Base-by-base conservation (phyloP, 2,888 invertebrate species). In the Reticulitermes lucifugus region DNA sequence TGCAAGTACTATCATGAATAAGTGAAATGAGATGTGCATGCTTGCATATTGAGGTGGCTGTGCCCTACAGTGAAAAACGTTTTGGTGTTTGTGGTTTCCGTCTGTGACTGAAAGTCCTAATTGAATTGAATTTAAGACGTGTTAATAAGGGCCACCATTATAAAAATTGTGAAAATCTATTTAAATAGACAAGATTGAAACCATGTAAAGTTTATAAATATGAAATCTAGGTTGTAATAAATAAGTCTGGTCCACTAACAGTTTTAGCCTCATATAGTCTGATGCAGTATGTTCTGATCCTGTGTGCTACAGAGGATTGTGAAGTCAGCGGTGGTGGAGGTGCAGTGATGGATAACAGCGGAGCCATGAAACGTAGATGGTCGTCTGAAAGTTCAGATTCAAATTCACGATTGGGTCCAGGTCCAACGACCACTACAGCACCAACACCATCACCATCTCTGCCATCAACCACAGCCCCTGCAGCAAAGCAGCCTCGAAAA, bases 401-500 rank as follows among this genome's bases (percentile, higher is more conserved):
- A 73, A 82, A 43, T 82, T 79, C 84, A 77, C 41, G 84, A 22
- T 41, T 79, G 65, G 82, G 87, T 46, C 22, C 85, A 51, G 79
- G 84, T 12, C 83, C 87, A 18, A 85, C 84, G 5, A 85, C 84
- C 22, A 79, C 86, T 29, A 73, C 86, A 41, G 71, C 87, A 77
- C 25, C 84, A 22, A 77, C 79, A 41, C 71, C 83, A 22, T 60
- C 70, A 77, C 73, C 83, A n/a, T 43, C 85, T 65, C 25, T 77
- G 10, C 25, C 83, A 46, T 83, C 86, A 41, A 83, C 88, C 2
- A 88, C 88, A 29, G 89, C 90, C 3, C 88, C 89, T 21, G 88
- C 90, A 35, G 88, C 89, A 3, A 91, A 92, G 87, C 91, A 91
- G 87, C 89, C 90, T 29, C 89, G 90, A 84, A 91, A 91, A 88